Evolutionary conservation across 2,113 vertebrate genomes (phyloP).

Genomic region (Bostrychus sinensis): DNA sequence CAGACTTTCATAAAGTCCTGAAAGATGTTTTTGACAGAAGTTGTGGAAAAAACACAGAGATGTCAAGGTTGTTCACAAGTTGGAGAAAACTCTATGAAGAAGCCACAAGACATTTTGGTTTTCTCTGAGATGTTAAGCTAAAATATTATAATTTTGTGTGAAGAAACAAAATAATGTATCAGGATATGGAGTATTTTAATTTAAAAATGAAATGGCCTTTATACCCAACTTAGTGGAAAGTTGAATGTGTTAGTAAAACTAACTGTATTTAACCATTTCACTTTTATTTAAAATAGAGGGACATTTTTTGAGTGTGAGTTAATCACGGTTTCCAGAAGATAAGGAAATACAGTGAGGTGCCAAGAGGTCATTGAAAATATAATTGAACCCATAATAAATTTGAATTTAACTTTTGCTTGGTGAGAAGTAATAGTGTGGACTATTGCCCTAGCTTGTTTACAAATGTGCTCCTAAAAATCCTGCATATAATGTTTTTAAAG

Average conservation of each 20-base stretch:
- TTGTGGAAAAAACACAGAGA: neutral
- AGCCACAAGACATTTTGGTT: neutral
- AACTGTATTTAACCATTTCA: no score
- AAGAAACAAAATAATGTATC: neutral
- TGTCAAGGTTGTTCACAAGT: constrained; percentile 4
- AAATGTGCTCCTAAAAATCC: neutral
- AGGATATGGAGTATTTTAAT: constrained; percentile 2
- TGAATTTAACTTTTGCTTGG: neutral
- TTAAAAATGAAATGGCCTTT: no score
- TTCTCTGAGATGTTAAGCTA: neutral
- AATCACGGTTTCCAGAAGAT: neutral
- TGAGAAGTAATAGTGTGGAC: no score
- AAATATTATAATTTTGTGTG: neutral
- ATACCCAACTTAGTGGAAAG: no score
- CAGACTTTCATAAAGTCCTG: constrained; percentile 20
- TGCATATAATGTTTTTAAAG: neutral
- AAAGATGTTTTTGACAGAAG: constrained; percentile 24
- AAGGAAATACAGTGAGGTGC: neutral
- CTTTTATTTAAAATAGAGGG: no score
- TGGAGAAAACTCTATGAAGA: constrained; percentile 5
- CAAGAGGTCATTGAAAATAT: neutral
- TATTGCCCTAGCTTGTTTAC: neutral
- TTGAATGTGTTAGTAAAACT: no score
- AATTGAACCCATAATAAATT: neutral
- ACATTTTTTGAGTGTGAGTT: neutral